These are phyloP conservation scores for Drosophila lowei DNA, from an alignment of 1,140 invertebrate genomes.

Conservation along the genomic window DNA sequence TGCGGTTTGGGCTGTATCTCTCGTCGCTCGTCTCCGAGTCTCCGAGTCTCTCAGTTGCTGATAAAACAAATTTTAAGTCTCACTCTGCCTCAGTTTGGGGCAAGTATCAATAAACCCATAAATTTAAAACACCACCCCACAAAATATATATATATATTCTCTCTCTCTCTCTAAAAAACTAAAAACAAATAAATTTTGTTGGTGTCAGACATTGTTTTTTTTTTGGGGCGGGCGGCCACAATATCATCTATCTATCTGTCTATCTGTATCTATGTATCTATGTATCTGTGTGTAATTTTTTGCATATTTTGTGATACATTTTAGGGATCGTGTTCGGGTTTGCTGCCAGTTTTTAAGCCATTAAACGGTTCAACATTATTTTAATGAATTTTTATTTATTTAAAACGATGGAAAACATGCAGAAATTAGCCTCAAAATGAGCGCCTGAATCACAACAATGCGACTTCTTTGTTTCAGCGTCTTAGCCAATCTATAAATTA, in stretches of 20 bases:
- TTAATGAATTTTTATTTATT: constrained; percentile 56
- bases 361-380: constrained; percentile 43
- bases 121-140: constrained; percentile 44
- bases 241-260: constrained; percentile 31
- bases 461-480: constrained; percentile 15
- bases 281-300: constrained; percentile 31
- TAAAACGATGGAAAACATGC: constrained; percentile 34
- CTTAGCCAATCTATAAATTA: constrained; percentile 54
- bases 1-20: constrained; percentile 30
- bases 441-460: constrained; percentile 14
- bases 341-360: constrained; percentile 31
- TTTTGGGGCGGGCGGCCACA: constrained; percentile 43
- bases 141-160: constrained; percentile 13
- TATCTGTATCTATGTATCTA: background rate
- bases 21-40: background rate
- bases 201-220: constrained; percentile 42
- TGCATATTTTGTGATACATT: constrained; percentile 55
- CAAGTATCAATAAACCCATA: constrained; percentile 59
- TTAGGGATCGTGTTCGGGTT: constrained; percentile 37
- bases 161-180: too few relatives aligned
- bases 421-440: constrained; percentile 31
- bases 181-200: constrained; percentile 43
- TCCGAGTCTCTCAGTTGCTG: constrained; percentile 25
- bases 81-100: constrained; percentile 5
- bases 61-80: constrained; percentile 51